Base-by-base conservation (phyloP, 1,140 invertebrate species). In the Drosophila grimshawi region DNA sequence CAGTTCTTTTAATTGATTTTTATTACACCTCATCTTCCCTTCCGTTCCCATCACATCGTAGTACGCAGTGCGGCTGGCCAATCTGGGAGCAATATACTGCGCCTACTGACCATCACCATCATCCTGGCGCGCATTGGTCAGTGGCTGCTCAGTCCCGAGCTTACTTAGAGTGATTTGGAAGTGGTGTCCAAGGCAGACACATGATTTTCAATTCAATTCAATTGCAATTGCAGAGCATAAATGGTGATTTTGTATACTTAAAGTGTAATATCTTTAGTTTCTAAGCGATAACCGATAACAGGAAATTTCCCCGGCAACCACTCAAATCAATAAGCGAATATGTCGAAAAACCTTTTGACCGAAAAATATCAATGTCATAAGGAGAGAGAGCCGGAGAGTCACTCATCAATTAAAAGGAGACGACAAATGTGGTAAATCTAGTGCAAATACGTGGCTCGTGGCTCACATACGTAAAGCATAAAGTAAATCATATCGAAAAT, bases 211-310 rank as follows among this genome's bases (percentile, higher is more conserved):
- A 77, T 80, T 80, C 78, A 90, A 88, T 89, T 89, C 76, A 86
- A 90, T 86, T 89, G 80, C 85, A 89, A 90, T 86, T 89, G 81
- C 86, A 89, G 81, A 89, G 81, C 81, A 90, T 81, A 79, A 89
- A 90, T 80, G 86, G 86, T 90, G 85, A 89, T 89, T 89, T 89
- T 90, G 86, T 86, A 86, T 86, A 90, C 86, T 89, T 89, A 85
- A 89, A 89, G 86, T 89, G 80, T 90, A 90, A 89, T 74, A 90
- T 86, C 76, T 76, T 86, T 86, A 86, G 83, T 86, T 86, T 68
- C 55, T 86, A 86, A 86, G 83, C 60, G 63, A 70, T 33, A 57
- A 62, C 48, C 52, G 32, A 76, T 32, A 63, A 52, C 49, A 69
- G 37, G 19, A 66, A 51, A 66, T 35, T n/a, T 46, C 63, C 53